Percentiles rank a stretch among this genome's conserved stretches.
These are phyloP conservation scores for Plectropomus leopardus DNA, from an alignment of 2,113 vertebrate species.

Conservation along the genomic window DNA sequence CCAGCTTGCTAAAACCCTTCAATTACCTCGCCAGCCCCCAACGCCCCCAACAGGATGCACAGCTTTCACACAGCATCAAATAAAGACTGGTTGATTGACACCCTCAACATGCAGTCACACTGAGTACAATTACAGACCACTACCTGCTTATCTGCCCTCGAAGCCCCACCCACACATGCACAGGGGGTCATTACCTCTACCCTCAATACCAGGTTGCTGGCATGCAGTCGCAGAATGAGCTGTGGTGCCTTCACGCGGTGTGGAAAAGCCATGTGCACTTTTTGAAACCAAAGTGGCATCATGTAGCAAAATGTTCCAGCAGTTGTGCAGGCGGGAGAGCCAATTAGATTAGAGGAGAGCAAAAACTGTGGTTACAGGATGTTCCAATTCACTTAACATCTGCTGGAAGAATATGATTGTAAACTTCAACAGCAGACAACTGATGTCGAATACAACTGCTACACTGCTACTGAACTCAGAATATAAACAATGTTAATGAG, in stretches of 20 bases:
- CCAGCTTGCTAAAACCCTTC: constrained; percentile 65
- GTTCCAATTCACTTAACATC: constrained; percentile 63
- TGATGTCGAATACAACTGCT: no score
- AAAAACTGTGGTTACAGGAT: constrained; percentile 54
- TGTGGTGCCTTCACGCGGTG: constrained; percentile 49
- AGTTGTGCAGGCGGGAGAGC: constrained; percentile 39
- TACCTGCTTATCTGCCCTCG: constrained; percentile 55
- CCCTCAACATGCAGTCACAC: constrained; percentile 57
- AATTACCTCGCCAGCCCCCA: constrained; percentile 66
- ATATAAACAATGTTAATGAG: constrained; percentile 21
- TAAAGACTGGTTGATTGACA: constrained; percentile 47
- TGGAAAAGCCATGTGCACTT: constrained; percentile 51
- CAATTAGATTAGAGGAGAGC: constrained; percentile 64
- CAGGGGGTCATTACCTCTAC: constrained; percentile 67
- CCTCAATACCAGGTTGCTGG: constrained; percentile 67
- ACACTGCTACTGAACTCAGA: neutral
- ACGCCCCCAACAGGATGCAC: constrained; percentile 58
- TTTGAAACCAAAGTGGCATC: constrained; percentile 36
- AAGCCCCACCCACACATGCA: constrained; percentile 64
- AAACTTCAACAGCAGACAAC: constrained; percentile 29
- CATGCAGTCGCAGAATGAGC: constrained; percentile 55
- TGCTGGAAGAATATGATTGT: constrained; percentile 48
- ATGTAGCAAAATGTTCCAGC: constrained; percentile 47
- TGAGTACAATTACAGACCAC: constrained; percentile 80
- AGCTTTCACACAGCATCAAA: constrained; percentile 66